Percentiles rank a stretch among this genome's conserved stretches.
phyloP scores from a whole-genome alignment of 2,797 vertebrate genomes.

The Pseudopleuronectes americanus region DNA sequence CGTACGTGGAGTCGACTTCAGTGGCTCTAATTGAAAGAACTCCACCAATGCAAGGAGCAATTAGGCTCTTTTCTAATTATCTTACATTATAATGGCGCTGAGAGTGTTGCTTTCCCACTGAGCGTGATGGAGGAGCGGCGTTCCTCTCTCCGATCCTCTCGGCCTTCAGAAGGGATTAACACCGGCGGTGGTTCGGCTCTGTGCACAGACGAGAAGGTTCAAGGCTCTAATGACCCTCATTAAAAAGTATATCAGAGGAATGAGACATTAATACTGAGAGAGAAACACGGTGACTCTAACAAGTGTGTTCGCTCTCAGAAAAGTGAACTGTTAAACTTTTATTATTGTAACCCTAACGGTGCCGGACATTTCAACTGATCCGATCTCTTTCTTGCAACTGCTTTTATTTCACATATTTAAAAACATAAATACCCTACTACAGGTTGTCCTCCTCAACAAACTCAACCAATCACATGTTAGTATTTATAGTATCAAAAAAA shows the following conservation, averaged over 20 bases:
- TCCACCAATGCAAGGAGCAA: constrained; percentile 12
- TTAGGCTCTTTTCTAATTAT: constrained; percentile 36
- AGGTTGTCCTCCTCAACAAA: too few species aligned
- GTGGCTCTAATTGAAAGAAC: constrained; percentile 34
- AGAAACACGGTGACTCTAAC: neutral
- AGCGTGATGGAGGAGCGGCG: neutral
- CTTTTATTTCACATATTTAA: too few species aligned
- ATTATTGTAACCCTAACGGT: too few species aligned
- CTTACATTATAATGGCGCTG: constrained; percentile 17
- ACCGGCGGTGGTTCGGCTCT: constrained; percentile 6
- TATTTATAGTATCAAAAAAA: too few species aligned
- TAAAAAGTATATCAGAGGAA: neutral
- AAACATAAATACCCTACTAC: too few species aligned
- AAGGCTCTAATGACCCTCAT: neutral
- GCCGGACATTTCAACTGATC: neutral
- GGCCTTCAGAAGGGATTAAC: constrained; percentile 42
- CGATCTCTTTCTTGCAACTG: too few species aligned
- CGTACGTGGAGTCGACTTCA: neutral
- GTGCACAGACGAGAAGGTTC: constrained; percentile 16
- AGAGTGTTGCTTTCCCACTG: constrained; percentile 9
- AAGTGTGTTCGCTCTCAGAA: neutral
- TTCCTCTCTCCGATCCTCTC: neutral
- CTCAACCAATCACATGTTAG: too few species aligned
- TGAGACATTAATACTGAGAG: neutral
- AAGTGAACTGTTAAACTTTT: too few species aligned